Evolutionary conservation across 2,888 invertebrate genomes (phyloP).

Genomic region (Brassicogethes aeneus): DNA sequence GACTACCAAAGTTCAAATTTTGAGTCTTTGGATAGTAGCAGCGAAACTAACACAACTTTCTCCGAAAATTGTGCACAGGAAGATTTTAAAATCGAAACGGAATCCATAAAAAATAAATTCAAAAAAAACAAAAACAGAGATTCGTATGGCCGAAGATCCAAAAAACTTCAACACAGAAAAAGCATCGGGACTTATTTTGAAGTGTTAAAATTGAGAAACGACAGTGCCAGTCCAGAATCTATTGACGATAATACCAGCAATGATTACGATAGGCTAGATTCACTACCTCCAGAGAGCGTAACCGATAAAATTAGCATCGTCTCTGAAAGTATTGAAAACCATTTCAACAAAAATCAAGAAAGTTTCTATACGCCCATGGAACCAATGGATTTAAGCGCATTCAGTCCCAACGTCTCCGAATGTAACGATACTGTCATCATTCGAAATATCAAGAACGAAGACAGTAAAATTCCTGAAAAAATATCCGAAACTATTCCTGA

Average conservation of each 20-base stretch:
- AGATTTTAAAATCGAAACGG: constrained; percentile 18
- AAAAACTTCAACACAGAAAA: constrained; percentile 32
- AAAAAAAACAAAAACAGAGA: constrained; percentile 33
- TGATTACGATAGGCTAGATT: constrained; percentile 38
- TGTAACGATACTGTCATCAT: constrained; percentile 36
- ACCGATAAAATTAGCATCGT: constrained; percentile 49
- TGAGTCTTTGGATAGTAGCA: constrained; percentile 38
- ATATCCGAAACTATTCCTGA: constrained; percentile 43
- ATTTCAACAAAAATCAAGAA: constrained; percentile 35
- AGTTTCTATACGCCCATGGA: constrained; percentile 3
- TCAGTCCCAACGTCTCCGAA: constrained; percentile 50
- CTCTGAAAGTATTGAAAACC: constrained; percentile 49
- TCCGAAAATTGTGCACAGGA: constrained; percentile 29
- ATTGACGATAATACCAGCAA: constrained; percentile 49
- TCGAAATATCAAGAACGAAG: constrained; percentile 4
- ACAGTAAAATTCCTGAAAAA: constrained; percentile 16
- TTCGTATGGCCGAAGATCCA: constrained; percentile 26
- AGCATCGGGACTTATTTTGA: constrained; percentile 39
- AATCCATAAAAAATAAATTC: constrained; percentile 23
- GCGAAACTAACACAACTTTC: constrained; percentile 36
- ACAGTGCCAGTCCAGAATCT: constrained; percentile 38
- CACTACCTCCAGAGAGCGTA: constrained; percentile 42
- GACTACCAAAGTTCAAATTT: constrained; percentile 36
- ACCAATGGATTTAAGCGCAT: constrained; percentile 42
- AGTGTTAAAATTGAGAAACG: constrained; percentile 36